Percentiles rank a stretch among this genome's conserved stretches.
These are phyloP conservation scores for Rhynchomys soricoides DNA, from an alignment of 2,113 vertebrate genomes.

Conservation along the genomic window DNA sequence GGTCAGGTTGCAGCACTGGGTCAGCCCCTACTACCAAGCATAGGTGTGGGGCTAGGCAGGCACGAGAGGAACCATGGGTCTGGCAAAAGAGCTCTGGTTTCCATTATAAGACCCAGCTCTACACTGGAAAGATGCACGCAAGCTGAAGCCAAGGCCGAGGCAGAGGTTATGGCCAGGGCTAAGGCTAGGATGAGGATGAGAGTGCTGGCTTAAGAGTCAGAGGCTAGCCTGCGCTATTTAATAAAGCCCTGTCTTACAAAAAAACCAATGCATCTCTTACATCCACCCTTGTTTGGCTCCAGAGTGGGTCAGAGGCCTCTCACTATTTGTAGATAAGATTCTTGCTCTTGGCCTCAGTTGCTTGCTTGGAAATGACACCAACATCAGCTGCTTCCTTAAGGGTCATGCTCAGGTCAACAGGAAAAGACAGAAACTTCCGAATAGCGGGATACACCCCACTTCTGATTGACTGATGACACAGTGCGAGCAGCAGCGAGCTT, in stretches of 20 bases:
- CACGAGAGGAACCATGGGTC: neutral
- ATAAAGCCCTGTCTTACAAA: neutral
- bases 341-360: fast-evolving
- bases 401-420: neutral
- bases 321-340: fast-evolving
- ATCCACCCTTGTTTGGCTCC: fast-evolving
- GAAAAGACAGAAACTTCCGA: neutral
- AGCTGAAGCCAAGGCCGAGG: neutral
- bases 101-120: neutral
- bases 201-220: neutral
- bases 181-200: neutral
- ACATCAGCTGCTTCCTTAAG: fast-evolving
- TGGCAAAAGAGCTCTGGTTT: neutral
- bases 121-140: neutral
- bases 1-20: neutral
- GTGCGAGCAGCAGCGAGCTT: neutral
- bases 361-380: neutral
- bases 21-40: neutral
- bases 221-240: neutral
- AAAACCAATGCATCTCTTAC: fast-evolving
- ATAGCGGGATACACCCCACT: fast-evolving
- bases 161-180: neutral
- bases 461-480: neutral
- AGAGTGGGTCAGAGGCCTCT: fast-evolving
- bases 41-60: neutral